Conservation (phyloP, 1,140 invertebrate genomes). For the Bicyclus anynana region DNA sequence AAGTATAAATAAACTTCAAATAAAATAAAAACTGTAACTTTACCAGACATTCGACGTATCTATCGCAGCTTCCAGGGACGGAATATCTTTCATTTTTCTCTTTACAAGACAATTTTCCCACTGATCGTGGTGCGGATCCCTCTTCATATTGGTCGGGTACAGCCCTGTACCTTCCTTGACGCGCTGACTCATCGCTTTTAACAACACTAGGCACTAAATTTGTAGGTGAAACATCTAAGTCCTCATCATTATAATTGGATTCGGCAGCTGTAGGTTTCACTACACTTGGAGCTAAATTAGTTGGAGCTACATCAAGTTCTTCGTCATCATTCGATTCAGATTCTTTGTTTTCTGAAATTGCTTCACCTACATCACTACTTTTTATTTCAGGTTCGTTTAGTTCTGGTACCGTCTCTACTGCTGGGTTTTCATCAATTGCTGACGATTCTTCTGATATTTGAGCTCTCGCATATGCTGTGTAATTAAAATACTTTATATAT, state of each 20-base stretch:
- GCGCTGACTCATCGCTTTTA: not conserved
- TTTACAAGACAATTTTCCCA: slow-evolving; percentile 72
- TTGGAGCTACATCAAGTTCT: not conserved
- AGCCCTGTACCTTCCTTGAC: slow-evolving; percentile 19
- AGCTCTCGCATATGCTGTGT: not conserved
- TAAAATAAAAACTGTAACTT: not conserved
- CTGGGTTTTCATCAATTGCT: not conserved
- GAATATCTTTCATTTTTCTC: slow-evolving; percentile 84
- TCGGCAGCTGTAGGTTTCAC: not conserved
- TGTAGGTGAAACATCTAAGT: not conserved
- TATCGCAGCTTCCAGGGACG: slow-evolving; percentile 85
- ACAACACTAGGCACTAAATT: not conserved
- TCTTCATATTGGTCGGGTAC: slow-evolving; percentile 35
- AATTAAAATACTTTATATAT: not conserved
- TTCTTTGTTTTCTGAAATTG: not conserved
- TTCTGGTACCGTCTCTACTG: not conserved
- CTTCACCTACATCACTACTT: not conserved
- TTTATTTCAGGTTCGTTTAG: not conserved
- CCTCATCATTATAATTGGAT: not conserved
- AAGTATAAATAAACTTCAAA: too few species aligned
- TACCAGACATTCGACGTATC: slow-evolving; percentile 79
- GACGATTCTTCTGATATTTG: not conserved
- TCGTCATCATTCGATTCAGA: not conserved
- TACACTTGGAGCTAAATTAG: not conserved
- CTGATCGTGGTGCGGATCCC: slow-evolving; percentile 27